Evolutionary conservation across 2,113 vertebrate genomes (phyloP), one percentile per base, ranked within the genome.

Genomic region (Porphyrio hochstetteri): DNA sequence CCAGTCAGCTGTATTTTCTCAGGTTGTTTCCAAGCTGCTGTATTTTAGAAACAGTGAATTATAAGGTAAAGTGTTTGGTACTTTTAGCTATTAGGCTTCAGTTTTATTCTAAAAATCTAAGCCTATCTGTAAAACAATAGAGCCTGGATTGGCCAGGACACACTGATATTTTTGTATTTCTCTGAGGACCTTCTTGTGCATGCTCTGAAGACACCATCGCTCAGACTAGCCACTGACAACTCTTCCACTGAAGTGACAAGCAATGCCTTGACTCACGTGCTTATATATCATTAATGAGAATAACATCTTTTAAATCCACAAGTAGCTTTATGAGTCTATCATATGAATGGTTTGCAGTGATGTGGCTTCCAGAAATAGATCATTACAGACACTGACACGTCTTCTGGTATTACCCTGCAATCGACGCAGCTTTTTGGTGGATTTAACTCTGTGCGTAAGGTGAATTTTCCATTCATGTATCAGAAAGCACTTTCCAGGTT

Each of bases 331-430:
- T 93, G 94, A 96, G 84, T 82, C 95, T 96, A 91, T 91, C 93
- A 96, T 95, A 94, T 64, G 95, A 97, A 97, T 96, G 96, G 88
- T 89, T 96, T 97, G 89, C 95, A 96, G 92, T 90, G 94, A 96
- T 96, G 93, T 72, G 82, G 81, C 96, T 98, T 97, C 94, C 97
- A 96, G 86, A 98, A 98, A 97, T 93, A 97, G 86, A 92, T 87
- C 94, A 71, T 65, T 96, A 86, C 93, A 94, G 89, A 91, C 84
- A 89, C 53, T 78, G 94, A 93, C 94, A 95, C 89, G 88, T 96
- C 96, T 97, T 97, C 91, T 81, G 74, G 61, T 93, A 96, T 96
- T 97, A 97, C 86, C 59, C 76, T 97, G 94, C 93, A 88, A 94
- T 93, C 7, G 6, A 88, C 92, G 93, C 91, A 44, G 40, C 87